Evolutionary conservation across 1,140 invertebrate genomes (phyloP), one percentile per base, ranked within the genome.

Genomic region (Ptiloglossa arizonensis): DNA sequence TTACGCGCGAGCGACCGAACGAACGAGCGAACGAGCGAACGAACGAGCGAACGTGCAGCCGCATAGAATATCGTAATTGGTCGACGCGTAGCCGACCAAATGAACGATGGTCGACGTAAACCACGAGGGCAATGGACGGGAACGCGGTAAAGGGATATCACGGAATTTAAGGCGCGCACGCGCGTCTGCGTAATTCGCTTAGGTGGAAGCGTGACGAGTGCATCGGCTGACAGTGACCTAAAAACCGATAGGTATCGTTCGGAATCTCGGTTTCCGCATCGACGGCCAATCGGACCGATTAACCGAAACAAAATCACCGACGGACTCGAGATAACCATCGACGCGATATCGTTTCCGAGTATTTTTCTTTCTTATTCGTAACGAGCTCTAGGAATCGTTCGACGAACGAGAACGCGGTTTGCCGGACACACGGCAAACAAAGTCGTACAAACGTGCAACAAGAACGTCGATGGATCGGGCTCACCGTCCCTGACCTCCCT

Each of bases 251-350:
- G 15, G 22, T 24, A 48, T 68, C 29, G 63, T 46, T 48, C 24
- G 29, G 41, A 56, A 19, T 5, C 13, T 5, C n/a, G 46, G 48
- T 56, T 74, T 74, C 19, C 71, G 60, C 71, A 54, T 73, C 48
- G 50, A 5, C 60, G 44, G 19, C 35, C 27, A 74, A 74, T 74
- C 32, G 46, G 27, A 32, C n/a, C 63, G 63, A 75, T 75, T 75
- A 57, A 67, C 13, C 72, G 50, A 62, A 17, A 38, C 41, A 67
- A 57, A 57, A 46, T 19, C 15, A 17, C 19, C 59, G n/a, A 22
- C 54, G 22, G 11, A 6, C 13, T 59, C 54, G 54, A 48, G 54
- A 35, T 73, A 24, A n/a, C 29, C 50, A 44, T 50, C 38, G 4
- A 1, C 2, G 44, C 8, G 44, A 13, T 22, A 22, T 35, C 38